Percentiles rank a stretch among this genome's conserved stretches.
Evolutionary conservation across 2,888 invertebrate species (phyloP).

Genomic region (Cerceris ruficornis): DNA sequence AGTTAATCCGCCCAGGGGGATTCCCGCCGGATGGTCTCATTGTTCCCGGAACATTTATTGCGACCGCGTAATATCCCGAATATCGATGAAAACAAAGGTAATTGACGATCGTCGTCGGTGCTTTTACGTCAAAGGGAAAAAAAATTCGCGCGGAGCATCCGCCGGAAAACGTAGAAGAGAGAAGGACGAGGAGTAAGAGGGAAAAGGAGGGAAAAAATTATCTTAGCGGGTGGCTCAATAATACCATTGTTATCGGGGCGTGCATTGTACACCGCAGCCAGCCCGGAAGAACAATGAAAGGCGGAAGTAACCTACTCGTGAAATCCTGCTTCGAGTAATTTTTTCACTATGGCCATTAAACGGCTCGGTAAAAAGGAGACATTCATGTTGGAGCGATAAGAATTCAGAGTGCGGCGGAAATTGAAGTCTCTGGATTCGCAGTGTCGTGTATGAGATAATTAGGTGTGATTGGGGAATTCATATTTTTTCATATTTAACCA

Average conservation of each 20-base stretch:
- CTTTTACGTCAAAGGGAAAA: constrained; percentile 21
- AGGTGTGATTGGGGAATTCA: no score
- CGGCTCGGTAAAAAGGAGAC: not conserved
- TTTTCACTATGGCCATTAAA: no score
- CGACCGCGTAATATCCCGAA: constrained; percentile 39
- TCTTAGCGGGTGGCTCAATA: constrained; percentile 15
- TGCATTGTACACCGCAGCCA: constrained; percentile 5
- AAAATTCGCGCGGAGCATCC: not conserved
- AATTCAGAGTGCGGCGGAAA: no score
- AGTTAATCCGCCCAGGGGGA: constrained; percentile 42
- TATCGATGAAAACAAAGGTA: constrained; percentile 38
- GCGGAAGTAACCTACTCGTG: not conserved
- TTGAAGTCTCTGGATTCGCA: no score
- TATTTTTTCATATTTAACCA: no score
- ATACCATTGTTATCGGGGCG: constrained; percentile 34
- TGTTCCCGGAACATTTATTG: constrained; percentile 44
- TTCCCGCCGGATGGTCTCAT: constrained; percentile 13
- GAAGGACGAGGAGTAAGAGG: not conserved
- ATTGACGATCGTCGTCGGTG: constrained; percentile 18
- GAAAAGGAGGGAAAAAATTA: not conserved
- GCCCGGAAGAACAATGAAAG: constrained; percentile 10
- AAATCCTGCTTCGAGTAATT: not conserved
- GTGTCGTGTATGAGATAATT: no score
- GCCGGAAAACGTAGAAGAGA: not conserved
- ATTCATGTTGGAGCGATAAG: no score